Percentiles rank a stretch among this genome's conserved stretches.
phyloP scores from a whole-genome alignment of 2,888 invertebrate species.

The Catocala fraxini region DNA sequence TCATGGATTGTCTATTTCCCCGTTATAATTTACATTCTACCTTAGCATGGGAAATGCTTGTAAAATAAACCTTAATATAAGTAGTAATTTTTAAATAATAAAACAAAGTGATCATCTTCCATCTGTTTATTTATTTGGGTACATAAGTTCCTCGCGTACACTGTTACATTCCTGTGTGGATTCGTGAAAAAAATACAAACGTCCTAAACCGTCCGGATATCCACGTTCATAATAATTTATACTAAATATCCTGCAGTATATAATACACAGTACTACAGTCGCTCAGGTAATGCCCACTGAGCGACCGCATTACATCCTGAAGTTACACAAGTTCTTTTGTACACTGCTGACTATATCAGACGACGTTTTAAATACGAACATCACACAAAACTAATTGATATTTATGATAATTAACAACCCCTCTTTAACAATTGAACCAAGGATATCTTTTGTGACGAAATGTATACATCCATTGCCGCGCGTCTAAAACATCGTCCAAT shows the following conservation, averaged over 20 bases:
- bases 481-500: constrained; percentile 22
- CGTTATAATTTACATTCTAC: too few relatives aligned
- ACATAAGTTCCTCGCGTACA: constrained; percentile 71
- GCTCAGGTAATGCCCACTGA: constrained; percentile 22
- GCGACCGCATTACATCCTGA: constrained; percentile 34
- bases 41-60: too few relatives aligned
- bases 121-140: constrained; percentile 74
- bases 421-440: neutral
- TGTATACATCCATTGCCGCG: constrained; percentile 10
- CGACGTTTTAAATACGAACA: constrained; percentile 19
- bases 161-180: constrained; percentile 61
- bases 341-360: constrained; percentile 21
- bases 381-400: constrained; percentile 1
- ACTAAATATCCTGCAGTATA: constrained; percentile 42
- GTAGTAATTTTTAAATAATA: constrained; percentile 7
- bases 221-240: constrained; percentile 53
- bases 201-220: constrained; percentile 53
- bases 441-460: constrained; percentile 9
- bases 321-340: constrained; percentile 36
- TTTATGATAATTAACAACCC: constrained; percentile 2
- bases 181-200: constrained; percentile 77
- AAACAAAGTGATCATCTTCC: constrained; percentile 54
- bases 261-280: constrained; percentile 46
- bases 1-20: too few relatives aligned
- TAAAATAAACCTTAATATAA: neutral